Evolutionary conservation across 2,113 vertebrate genomes (phyloP).

Genomic region (Alaudala cheleensis): DNA sequence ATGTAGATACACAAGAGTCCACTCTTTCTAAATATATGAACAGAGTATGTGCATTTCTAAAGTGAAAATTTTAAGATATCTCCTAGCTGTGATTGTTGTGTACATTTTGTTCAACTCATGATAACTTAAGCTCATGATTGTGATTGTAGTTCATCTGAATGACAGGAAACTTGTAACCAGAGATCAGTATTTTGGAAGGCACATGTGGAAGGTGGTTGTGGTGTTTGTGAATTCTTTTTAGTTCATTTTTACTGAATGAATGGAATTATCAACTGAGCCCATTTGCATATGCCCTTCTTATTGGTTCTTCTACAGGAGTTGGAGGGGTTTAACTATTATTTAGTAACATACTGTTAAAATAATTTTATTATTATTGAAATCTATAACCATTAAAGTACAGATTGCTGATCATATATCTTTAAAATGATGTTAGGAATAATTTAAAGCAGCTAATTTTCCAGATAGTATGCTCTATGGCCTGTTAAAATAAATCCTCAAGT

Average conservation of each 20-base stretch:
- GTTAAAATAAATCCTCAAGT: background rate
- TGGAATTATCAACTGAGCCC: background rate
- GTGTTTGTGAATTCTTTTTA: background rate
- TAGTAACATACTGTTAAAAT: background rate
- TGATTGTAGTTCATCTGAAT: background rate
- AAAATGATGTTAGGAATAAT: background rate
- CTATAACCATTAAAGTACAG: background rate
- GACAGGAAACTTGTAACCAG: background rate
- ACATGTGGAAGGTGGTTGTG: background rate
- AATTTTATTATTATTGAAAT: background rate
- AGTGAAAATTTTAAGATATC: background rate
- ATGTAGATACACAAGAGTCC: background rate
- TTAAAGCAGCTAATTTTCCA: background rate
- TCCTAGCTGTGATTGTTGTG: background rate
- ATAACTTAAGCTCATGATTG: background rate
- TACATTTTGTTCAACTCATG: background rate
- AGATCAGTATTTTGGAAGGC: background rate
- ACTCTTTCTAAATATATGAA: background rate
- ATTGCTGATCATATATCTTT: background rate
- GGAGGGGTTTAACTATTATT: background rate
- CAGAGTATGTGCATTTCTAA: background rate
- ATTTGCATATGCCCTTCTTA: background rate
- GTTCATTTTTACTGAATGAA: background rate
- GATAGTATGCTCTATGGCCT: background rate
- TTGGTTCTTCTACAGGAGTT: background rate